phyloP scores from a whole-genome alignment of 92 coral and sea anemone species.

The Zoanthus sansibaricus region DNA sequence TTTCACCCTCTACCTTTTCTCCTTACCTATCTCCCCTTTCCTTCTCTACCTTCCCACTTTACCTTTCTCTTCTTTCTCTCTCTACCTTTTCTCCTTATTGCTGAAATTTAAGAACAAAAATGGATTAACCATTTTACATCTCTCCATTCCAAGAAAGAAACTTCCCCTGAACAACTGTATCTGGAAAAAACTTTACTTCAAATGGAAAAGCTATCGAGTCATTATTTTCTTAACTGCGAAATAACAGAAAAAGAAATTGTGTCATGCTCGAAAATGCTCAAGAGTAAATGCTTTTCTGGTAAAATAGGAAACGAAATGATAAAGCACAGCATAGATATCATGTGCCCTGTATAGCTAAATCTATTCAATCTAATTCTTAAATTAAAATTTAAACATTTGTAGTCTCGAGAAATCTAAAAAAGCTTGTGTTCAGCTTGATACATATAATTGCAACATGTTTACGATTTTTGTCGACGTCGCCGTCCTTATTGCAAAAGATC shows the following conservation, averaged over 20 bases:
- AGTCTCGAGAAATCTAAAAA: no score
- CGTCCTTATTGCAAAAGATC: no score
- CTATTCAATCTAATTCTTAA: slow-evolving; percentile 36
- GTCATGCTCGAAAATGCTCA: slow-evolving; percentile 24
- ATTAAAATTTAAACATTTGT: no score
- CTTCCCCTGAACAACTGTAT: background rate
- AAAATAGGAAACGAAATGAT: slow-evolving; percentile 40
- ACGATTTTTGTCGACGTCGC: no score
- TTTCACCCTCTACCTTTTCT: no score
- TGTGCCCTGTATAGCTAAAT: slow-evolving; percentile 27
- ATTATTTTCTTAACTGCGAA: background rate
- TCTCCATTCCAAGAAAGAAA: slow-evolving; percentile 28
- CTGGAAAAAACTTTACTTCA: background rate
- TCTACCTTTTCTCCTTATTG: no score
- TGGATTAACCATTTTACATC: slow-evolving; percentile 21
- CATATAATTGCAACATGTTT: no score
- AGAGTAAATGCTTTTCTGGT: slow-evolving; percentile 5
- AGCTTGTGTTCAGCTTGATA: no score
- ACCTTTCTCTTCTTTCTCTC: no score
- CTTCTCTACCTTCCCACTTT: no score
- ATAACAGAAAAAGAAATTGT: slow-evolving; percentile 7
- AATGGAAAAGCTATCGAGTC: background rate
- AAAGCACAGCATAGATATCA: slow-evolving; percentile 34
- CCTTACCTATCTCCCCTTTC: no score
- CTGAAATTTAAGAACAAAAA: slow-evolving; percentile 16